These are phyloP conservation scores for Sitodiplosis mosellana DNA, from an alignment of 1,140 invertebrate genomes.

Conservation along the genomic window DNA sequence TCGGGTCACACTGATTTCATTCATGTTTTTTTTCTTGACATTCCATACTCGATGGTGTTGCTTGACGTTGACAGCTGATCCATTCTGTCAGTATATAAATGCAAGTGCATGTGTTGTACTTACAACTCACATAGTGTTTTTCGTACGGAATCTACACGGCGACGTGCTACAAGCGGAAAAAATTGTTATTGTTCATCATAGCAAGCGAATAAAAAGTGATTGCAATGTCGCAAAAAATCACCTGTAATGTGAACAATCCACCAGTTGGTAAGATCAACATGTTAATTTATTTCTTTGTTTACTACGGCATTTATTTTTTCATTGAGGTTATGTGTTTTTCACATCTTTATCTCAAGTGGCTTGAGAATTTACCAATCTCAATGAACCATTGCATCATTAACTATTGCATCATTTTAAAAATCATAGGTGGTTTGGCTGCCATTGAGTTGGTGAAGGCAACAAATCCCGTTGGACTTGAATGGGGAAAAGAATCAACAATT, in stretches of 20 bases:
- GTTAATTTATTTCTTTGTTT: background rate
- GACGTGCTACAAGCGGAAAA: too few relatives aligned
- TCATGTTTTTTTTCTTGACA: too few relatives aligned
- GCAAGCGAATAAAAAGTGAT: too few relatives aligned
- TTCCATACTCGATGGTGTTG: too few relatives aligned
- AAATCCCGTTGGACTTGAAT: constrained; percentile 21
- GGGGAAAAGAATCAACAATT: constrained; percentile 20
- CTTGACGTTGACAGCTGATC: too few relatives aligned
- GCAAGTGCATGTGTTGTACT: too few relatives aligned
- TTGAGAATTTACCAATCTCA: background rate
- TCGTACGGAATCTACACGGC: too few relatives aligned
- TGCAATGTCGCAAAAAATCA: constrained; percentile 10
- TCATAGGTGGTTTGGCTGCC: constrained; percentile 26
- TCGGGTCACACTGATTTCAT: too few relatives aligned
- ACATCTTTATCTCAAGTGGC: background rate
- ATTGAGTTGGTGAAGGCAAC: constrained; percentile 24
- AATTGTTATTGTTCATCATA: too few relatives aligned
- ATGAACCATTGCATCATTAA: constrained; percentile 1
- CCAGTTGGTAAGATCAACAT: constrained; percentile 12
- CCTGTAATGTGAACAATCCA: constrained; percentile 11
- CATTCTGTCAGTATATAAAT: too few relatives aligned
- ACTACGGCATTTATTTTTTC: background rate
- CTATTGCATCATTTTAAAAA: constrained; percentile 1
- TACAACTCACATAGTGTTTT: too few relatives aligned
- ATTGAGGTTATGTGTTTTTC: background rate